phyloP scores from a whole-genome alignment of 2,113 vertebrate genomes.

The Phasianus colchicus region DNA sequence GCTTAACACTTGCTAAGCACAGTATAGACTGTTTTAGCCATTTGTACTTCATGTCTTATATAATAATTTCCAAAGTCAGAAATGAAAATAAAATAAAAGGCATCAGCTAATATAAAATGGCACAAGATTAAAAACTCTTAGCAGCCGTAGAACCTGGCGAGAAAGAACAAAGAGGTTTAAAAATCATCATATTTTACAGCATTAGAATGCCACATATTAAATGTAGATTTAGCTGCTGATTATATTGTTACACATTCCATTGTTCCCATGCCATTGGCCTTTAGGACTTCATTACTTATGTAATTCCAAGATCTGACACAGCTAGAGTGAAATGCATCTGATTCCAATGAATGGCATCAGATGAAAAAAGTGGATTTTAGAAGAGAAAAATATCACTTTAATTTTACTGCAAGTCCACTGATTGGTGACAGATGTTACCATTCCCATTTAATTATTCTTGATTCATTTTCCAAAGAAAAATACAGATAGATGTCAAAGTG shows the following conservation, averaged over 20 bases:
- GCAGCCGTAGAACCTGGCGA: slow-evolving; percentile 36
- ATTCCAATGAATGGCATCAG: slow-evolving; percentile 78
- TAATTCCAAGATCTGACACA: slow-evolving; percentile 76
- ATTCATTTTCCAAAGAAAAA: slow-evolving; percentile 78
- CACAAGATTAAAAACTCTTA: slow-evolving; percentile 59
- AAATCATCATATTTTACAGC: slow-evolving; percentile 66
- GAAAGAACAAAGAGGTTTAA: slow-evolving; percentile 76
- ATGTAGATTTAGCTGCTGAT: slow-evolving; percentile 78
- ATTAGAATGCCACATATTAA: slow-evolving; percentile 73
- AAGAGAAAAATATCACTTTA: slow-evolving; percentile 72
- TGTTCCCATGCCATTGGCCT: slow-evolving; percentile 76
- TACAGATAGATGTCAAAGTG: slow-evolving; percentile 75
- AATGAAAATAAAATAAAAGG: slow-evolving; percentile 66
- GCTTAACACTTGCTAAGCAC: slow-evolving; percentile 44
- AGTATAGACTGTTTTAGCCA: slow-evolving; percentile 69
- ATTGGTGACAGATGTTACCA: slow-evolving; percentile 81
- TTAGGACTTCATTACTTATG: slow-evolving; percentile 77
- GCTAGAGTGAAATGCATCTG: slow-evolving; percentile 77
- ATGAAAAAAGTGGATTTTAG: slow-evolving; percentile 70
- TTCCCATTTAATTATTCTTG: slow-evolving; percentile 80
- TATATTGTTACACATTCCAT: slow-evolving; percentile 82
- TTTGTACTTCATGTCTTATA: slow-evolving; percentile 72
- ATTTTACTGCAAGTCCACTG: slow-evolving; percentile 67
- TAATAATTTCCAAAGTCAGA: slow-evolving; percentile 77
- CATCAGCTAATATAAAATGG: slow-evolving; percentile 69